A percentile compares a stretch with the other conserved stretches of the same genome.
Conservation (phyloP, 2,888 invertebrate species). For the Syritta pipiens region DNA sequence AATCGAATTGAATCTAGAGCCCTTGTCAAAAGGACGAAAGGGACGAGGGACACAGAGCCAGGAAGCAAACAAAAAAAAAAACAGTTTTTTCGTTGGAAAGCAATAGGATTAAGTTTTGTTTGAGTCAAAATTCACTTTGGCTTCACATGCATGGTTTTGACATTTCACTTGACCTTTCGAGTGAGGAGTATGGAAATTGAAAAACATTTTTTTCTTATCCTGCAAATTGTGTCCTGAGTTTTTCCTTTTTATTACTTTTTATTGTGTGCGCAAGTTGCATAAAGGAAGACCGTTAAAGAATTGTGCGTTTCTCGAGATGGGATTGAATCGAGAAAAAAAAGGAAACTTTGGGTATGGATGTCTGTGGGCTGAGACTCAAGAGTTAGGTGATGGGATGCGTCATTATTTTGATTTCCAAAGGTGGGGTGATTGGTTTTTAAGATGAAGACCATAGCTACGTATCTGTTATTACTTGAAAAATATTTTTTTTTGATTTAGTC, state of each 20-base stretch:
- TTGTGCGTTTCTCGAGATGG: conserved; percentile 12
- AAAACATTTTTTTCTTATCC: no score
- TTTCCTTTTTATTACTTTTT: not conserved
- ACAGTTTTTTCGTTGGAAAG: conserved; percentile 13
- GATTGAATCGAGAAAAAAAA: conserved; percentile 36
- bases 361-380: no score
- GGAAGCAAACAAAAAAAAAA: conserved; percentile 29
- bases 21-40: conserved; percentile 40
- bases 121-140: conserved; percentile 48
- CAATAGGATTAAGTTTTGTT: conserved; percentile 65
- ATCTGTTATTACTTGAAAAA: no score
- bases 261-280: conserved; percentile 20
- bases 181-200: conserved; percentile 56
- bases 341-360: no score
- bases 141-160: conserved; percentile 64
- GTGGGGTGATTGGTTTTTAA: no score
- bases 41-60: no score
- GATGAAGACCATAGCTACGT: no score
- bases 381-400: no score
- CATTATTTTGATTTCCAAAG: no score
- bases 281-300: conserved; percentile 18
- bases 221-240: conserved; percentile 25
- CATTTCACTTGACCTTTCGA: conserved; percentile 66
- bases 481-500: no score
- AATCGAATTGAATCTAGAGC: conserved; percentile 58